phyloP scores from a whole-genome alignment of 1,140 invertebrate genomes.

The Sitobion miscanthi region DNA sequence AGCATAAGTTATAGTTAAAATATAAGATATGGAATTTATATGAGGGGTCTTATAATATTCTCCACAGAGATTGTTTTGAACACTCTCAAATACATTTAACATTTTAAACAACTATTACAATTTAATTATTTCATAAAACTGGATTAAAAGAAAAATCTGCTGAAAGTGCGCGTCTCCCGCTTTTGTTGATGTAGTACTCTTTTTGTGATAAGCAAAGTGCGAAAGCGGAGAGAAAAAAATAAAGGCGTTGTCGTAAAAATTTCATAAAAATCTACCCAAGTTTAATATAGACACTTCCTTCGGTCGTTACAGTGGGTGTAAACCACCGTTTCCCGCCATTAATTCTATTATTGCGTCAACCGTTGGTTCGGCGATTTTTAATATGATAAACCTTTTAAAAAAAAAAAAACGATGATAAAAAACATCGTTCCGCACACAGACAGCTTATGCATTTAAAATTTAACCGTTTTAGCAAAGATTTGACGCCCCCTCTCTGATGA shows the following conservation, averaged over 20 bases:
- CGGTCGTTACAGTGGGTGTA: neutral
- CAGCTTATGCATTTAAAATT: slow-evolving; percentile 24
- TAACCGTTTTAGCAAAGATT: slow-evolving; percentile 37
- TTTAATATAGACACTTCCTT: slow-evolving; percentile 48
- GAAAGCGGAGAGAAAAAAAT: neutral
- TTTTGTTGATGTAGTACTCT: neutral
- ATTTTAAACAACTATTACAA: slow-evolving; percentile 25
- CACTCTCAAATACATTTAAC: neutral
- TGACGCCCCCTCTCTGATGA: neutral
- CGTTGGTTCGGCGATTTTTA: slow-evolving; percentile 42
- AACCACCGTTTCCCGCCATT: slow-evolving; percentile 43
- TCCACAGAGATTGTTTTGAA: neutral
- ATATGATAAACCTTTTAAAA: slow-evolving; percentile 52
- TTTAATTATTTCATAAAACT: slow-evolving; percentile 27
- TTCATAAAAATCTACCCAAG: slow-evolving; percentile 38
- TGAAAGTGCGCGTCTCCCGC: neutral
- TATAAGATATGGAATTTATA: neutral
- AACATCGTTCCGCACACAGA: neutral
- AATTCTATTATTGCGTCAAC: slow-evolving; percentile 46
- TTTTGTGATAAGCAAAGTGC: slow-evolving; percentile 1
- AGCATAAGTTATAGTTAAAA: neutral
- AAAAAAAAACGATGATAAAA: slow-evolving; percentile 46
- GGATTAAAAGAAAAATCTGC: slow-evolving; percentile 8
- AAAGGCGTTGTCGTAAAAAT: slow-evolving; percentile 50
- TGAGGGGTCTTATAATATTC: neutral